Conservation (phyloP, 2,888 invertebrate genomes). For the Bellardia bayeri region DNA sequence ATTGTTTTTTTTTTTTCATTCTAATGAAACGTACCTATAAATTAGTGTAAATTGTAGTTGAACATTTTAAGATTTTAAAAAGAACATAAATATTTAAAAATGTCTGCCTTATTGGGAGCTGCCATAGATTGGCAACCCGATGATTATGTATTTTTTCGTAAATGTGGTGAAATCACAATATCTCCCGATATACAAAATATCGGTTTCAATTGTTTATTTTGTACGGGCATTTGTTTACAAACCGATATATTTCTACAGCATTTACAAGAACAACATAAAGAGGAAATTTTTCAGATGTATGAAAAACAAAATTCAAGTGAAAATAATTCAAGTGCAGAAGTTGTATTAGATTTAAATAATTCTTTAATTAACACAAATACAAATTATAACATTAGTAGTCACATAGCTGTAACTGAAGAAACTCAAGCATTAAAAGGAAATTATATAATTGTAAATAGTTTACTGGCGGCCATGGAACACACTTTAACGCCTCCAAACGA, state of each 20-base stretch:
- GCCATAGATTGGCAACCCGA: slow-evolving; percentile 76
- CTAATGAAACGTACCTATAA: neutral
- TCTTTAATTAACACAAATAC: slow-evolving; percentile 16
- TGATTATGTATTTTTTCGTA: slow-evolving; percentile 79
- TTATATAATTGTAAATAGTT: slow-evolving; percentile 26
- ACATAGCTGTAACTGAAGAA: neutral
- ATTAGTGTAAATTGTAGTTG: neutral
- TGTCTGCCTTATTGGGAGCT: slow-evolving; percentile 32
- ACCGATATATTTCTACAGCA: slow-evolving; percentile 79
- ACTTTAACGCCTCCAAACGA: slow-evolving; percentile 8
- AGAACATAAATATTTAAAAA: neutral
- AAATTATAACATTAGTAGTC: slow-evolving; percentile 23
- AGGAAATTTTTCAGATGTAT: slow-evolving; percentile 78
- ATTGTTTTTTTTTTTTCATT: neutral
- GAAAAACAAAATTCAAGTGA: slow-evolving; percentile 64
- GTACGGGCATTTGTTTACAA: slow-evolving; percentile 80
- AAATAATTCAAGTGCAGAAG: neutral
- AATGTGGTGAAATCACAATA: slow-evolving; percentile 81
- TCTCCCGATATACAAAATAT: slow-evolving; percentile 80
- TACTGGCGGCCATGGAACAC: neutral
- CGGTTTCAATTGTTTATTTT: slow-evolving; percentile 80
- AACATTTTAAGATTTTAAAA: neutral
- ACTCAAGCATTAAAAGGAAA: slow-evolving; percentile 43
- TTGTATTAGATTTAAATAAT: slow-evolving; percentile 51
- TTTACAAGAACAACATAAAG: slow-evolving; percentile 78